Evolutionary conservation across 2,888 invertebrate genomes (phyloP).

Genomic region (Lamproptera curius): DNA sequence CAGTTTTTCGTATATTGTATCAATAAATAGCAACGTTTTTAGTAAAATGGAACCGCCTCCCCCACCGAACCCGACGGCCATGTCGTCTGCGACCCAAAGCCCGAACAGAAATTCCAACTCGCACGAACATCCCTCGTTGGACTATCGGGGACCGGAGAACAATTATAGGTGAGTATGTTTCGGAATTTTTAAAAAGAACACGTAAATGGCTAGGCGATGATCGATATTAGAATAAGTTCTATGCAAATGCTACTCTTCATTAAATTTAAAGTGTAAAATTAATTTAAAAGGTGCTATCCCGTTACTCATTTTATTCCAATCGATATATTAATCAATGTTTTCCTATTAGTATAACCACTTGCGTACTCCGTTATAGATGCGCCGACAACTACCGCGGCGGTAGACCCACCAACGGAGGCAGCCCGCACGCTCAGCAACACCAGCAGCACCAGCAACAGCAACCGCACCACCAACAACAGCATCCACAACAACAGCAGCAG

Average conservation of each 20-base stretch:
- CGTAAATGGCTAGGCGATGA: too few relatives aligned
- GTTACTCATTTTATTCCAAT: too few relatives aligned
- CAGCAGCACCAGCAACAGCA: constrained; percentile 9
- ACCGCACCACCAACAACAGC: background rate
- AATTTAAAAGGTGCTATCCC: too few relatives aligned
- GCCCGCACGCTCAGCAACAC: constrained; percentile 32
- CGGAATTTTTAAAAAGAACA: too few relatives aligned
- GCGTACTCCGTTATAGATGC: too few relatives aligned
- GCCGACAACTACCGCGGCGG: constrained; percentile 33
- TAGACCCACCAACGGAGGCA: constrained; percentile 44
- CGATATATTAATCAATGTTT: too few relatives aligned
- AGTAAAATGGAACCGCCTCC: constrained; percentile 71
- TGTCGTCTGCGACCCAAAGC: constrained; percentile 54
- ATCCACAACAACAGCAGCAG: background rate
- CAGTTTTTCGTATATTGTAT: too few relatives aligned
- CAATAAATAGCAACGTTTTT: too few relatives aligned
- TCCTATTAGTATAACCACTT: too few relatives aligned
- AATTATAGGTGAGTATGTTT: constrained; percentile 67
- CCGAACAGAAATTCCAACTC: constrained; percentile 67
- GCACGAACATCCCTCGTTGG: constrained; percentile 66
- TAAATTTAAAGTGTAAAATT: too few relatives aligned
- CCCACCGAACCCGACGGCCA: constrained; percentile 55
- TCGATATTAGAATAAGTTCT: too few relatives aligned
- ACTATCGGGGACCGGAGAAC: constrained; percentile 55
- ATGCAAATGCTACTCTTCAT: too few relatives aligned